phyloP scores from a whole-genome alignment of 2,797 vertebrate genomes.

The Phoxinus dragarum region DNA sequence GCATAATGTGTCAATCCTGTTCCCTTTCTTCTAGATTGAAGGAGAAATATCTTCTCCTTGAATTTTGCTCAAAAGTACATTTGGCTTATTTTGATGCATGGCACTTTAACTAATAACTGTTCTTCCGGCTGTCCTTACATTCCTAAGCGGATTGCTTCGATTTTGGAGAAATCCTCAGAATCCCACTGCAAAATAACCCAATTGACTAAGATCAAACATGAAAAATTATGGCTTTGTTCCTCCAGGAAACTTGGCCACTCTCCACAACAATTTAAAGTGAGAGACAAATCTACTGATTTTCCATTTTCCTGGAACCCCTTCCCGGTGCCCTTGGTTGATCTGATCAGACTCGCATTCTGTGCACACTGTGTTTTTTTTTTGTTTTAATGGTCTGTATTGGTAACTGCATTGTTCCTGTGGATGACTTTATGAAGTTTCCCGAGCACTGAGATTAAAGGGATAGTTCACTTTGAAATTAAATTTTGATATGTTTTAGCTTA shows the following conservation, averaged over 20 bases:
- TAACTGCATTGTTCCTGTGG: conserved; percentile 6
- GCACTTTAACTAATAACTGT: conserved; percentile 31
- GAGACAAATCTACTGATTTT: conserved; percentile 14
- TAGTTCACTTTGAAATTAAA: too few species aligned
- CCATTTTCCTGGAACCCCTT: conserved; percentile 10
- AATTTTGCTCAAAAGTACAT: conserved; percentile 32
- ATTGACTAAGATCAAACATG: conserved; percentile 51
- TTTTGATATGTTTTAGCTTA: too few species aligned
- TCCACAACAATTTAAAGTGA: conserved; percentile 39
- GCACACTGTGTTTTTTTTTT: background rate
- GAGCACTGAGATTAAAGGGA: background rate
- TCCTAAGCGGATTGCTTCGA: conserved; percentile 29
- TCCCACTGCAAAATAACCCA: conserved; percentile 26
- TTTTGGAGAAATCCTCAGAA: conserved; percentile 29
- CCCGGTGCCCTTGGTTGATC: background rate
- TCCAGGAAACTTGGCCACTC: conserved; percentile 26
- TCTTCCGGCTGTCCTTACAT: conserved; percentile 29
- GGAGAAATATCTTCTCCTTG: conserved; percentile 23
- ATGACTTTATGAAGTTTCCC: conserved; percentile 22
- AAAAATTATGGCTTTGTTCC: conserved; percentile 11
- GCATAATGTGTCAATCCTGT: background rate
- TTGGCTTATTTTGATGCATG: conserved; percentile 40
- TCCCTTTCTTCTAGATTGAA: conserved; percentile 2
- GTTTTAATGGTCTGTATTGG: conserved; percentile 28
- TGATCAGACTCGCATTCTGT: background rate